Evolutionary conservation across 2,888 invertebrate genomes (phyloP), one percentile per base, ranked within the genome.

Genomic region (Itoplectis maculator): DNA sequence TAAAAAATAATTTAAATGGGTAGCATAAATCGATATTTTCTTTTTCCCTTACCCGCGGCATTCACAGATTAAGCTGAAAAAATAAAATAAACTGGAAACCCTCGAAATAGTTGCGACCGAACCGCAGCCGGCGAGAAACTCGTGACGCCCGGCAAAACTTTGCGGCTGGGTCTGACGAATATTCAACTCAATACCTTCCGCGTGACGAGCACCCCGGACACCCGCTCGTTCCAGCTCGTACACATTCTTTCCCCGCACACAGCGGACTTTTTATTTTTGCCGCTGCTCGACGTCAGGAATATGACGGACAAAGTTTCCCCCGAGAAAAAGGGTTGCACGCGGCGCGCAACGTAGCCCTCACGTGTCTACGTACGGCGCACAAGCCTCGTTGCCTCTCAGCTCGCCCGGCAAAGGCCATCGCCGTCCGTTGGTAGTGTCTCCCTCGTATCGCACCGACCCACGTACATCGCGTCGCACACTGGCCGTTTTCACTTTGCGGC

Each of bases 401-500:
- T 69, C 75, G 47, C 51, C 56, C n/a, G n/a, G 40, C 47, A 61
- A 45, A 76, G 40, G 70, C 47, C 20, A 18, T 40, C 23, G 1
- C 9, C 3, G 18, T 6, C 23, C 2, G 18, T 20, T n/a, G n/a
- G n/a, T n/a, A n/a, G 45, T 63, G 49, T 35, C 37, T 1, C n/a
- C 13, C 20, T 54, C 65, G 45, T 40, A 68, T 51, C 72, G n/a
- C n/a, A n/a, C n/a, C 45, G 47, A 49, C 20, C 40, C 66, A 59
- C 70, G 54, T 15, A 61, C 54, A 72, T n/a, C n/a, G 72, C 51
- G 54, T 61, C 54, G 18, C 68, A 13, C 70, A 20, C 0, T 59
- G 56, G 47, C 76, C 76, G 77, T 83, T 83, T 85, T 84, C 82
- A 78, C 70, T 81, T 78, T 65, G 81, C 79, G 77, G 68, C 69